phyloP scores from a whole-genome alignment of 2,113 vertebrate genomes.

The Aptenodytes patagonicus region DNA sequence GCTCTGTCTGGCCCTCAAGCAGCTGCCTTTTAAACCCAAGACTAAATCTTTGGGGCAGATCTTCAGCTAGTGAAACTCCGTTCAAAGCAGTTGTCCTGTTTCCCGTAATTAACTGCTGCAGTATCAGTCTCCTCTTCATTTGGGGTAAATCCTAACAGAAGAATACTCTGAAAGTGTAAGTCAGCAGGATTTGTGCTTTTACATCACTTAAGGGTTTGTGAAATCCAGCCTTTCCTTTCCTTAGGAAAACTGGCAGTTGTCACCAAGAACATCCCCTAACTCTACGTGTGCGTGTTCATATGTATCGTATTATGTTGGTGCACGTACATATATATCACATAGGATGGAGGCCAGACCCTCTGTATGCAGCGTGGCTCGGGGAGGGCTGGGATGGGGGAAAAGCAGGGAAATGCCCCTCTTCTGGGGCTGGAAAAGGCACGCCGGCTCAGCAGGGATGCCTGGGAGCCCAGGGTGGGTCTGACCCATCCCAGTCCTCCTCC shows the following conservation, averaged over 20 bases:
- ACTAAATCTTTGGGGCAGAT: background rate
- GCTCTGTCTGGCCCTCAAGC: background rate
- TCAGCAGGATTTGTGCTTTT: background rate
- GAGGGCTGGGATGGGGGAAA: background rate
- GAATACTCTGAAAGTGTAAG: background rate
- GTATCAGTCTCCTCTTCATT: background rate
- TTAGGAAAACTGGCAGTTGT: background rate
- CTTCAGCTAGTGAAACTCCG: background rate
- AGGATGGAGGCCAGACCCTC: background rate
- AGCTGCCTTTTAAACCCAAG: background rate
- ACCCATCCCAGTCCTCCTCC: background rate
- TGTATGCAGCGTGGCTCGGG: accelerated
- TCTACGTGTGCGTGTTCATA: accelerated
- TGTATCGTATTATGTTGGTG: accelerated
- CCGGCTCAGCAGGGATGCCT: background rate
- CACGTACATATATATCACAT: accelerated
- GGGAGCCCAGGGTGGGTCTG: background rate
- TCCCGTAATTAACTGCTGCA: background rate
- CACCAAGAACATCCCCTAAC: background rate
- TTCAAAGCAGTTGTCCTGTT: background rate
- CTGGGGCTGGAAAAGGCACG: background rate
- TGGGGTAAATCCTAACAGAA: background rate
- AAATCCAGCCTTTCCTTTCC: background rate
- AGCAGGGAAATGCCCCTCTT: background rate
- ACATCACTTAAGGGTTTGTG: background rate